Conservation (phyloP, 2,797 vertebrate genomes). For the Pogoniulus pusillus region DNA sequence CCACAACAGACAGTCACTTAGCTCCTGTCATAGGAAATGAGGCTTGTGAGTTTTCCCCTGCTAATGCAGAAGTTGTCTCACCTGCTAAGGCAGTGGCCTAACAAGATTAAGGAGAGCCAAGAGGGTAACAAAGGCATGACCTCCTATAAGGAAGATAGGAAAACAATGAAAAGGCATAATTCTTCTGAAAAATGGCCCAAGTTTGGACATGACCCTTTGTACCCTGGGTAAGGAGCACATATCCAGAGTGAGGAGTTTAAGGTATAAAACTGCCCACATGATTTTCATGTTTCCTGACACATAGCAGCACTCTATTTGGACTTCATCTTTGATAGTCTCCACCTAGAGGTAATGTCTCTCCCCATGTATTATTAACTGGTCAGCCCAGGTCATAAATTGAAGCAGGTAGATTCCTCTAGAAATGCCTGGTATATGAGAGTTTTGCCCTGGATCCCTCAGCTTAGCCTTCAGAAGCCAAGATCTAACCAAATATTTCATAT, state of each 20-base stretch:
- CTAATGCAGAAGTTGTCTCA: not conserved
- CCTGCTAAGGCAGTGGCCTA: not conserved
- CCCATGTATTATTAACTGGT: not conserved
- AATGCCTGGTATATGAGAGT: not conserved
- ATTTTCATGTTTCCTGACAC: not conserved
- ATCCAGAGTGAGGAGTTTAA: not conserved
- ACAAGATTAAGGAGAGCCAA: not conserved
- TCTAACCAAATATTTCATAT: not conserved
- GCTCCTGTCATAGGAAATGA: not conserved
- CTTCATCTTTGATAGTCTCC: not conserved
- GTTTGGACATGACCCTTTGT: rapidly evolving
- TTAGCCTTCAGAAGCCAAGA: not conserved
- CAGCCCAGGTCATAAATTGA: not conserved
- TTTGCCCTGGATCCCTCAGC: not conserved
- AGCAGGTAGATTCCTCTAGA: not conserved
- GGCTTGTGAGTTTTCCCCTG: not conserved
- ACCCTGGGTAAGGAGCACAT: not conserved
- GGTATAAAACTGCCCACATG: not conserved
- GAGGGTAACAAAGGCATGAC: not conserved
- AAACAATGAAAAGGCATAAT: not conserved
- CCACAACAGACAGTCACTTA: not conserved
- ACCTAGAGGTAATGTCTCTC: not conserved
- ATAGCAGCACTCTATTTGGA: not conserved
- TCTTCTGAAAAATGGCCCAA: not conserved
- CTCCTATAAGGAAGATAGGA: not conserved